These are phyloP conservation scores for Pantherophis alleghaniensis DNA, from an alignment of 2,797 vertebrate species.

Conservation along the genomic window DNA sequence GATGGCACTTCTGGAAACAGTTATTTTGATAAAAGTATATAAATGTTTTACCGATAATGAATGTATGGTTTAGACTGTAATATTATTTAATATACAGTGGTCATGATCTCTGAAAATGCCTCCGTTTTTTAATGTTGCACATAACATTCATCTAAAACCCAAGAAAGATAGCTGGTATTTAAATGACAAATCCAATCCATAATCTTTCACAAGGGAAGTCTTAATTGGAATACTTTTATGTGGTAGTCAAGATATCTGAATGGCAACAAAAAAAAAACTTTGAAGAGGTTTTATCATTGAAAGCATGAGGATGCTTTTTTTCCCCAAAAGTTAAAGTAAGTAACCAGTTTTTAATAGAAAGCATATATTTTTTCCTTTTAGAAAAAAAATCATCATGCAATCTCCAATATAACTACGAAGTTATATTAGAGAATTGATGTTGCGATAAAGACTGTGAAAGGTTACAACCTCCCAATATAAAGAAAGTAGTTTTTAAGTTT, in stretches of 20 bases:
- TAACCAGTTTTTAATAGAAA: background rate
- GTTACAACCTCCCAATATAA: background rate
- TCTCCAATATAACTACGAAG: background rate
- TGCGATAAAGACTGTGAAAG: background rate
- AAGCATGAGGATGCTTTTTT: background rate
- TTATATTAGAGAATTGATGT: background rate
- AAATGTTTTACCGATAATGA: constrained; percentile 48
- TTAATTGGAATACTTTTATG: background rate
- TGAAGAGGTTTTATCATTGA: background rate
- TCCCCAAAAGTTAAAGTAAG: background rate
- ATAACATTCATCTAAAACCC: constrained; percentile 9
- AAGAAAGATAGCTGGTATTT: constrained; percentile 25
- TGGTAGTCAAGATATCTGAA: background rate
- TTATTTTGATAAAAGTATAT: constrained; percentile 44
- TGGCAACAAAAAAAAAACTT: background rate
- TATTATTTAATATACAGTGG: constrained; percentile 46
- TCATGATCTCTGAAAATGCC: constrained; percentile 43
- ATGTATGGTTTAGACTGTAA: constrained; percentile 50
- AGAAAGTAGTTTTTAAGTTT: background rate
- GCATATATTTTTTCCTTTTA: background rate
- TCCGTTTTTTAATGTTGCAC: constrained; percentile 22
- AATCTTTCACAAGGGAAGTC: background rate
- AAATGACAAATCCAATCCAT: fast-evolving
- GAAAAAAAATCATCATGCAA: background rate
- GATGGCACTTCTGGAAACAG: background rate